phyloP scores from a whole-genome alignment of 2,797 vertebrate genomes.

The Gallinago nigripennis region DNA sequence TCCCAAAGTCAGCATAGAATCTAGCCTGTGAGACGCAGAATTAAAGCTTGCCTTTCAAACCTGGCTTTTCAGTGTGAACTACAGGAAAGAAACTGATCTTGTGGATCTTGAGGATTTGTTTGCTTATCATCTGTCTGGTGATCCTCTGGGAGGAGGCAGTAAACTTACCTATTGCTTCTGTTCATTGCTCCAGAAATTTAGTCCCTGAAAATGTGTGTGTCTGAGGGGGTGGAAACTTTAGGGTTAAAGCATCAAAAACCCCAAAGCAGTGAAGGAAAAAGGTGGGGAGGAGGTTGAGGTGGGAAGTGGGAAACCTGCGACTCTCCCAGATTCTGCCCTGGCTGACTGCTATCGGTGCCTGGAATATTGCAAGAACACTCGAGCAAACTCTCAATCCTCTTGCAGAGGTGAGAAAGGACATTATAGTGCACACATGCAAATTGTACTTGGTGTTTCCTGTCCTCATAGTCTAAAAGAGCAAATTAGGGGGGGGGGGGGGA shows the following conservation, averaged over 20 bases:
- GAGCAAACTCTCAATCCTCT: not conserved
- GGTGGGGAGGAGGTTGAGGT: rapidly evolving
- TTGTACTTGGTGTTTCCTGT: not conserved
- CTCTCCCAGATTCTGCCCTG: not conserved
- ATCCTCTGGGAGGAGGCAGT: not conserved
- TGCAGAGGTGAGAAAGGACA: not conserved
- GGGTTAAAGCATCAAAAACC: not conserved
- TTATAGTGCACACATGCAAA: not conserved
- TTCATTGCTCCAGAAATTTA: not conserved
- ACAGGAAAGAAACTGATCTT: not conserved
- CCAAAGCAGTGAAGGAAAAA: not conserved
- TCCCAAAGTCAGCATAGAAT: not conserved
- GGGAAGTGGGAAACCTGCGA: not conserved
- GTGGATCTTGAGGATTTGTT: not conserved
- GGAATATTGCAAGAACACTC: not conserved
- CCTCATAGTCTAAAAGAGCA: not conserved
- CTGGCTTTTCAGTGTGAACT: not conserved
- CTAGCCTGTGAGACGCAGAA: not conserved
- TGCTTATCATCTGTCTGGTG: not conserved
- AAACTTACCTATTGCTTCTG: not conserved
- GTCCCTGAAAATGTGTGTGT: not conserved
- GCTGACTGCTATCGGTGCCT: not conserved
- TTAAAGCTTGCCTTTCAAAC: not conserved
- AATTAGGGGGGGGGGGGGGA: not conserved
- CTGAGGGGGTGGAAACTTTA: not conserved